A percentile compares a stretch with the other conserved stretches of the same genome.
These are phyloP conservation scores for Aplocera efformata DNA, from an alignment of 2,888 invertebrate genomes.

Conservation along the genomic window DNA sequence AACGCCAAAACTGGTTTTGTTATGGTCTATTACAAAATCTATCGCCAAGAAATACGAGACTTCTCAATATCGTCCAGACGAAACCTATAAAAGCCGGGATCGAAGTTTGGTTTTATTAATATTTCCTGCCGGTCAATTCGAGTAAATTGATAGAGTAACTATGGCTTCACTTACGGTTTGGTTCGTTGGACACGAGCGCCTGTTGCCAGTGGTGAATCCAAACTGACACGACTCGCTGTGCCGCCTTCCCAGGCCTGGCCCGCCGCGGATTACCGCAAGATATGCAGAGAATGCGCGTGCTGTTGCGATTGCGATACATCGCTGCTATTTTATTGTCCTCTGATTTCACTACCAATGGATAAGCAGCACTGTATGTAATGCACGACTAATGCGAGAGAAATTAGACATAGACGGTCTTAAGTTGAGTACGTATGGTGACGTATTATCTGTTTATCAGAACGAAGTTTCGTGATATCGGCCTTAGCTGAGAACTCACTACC, in stretches of 20 bases:
- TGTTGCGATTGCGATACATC: too few relatives aligned
- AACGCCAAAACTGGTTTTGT: constrained; percentile 14
- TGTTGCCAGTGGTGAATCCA: constrained; percentile 20
- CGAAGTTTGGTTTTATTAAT: constrained; percentile 31
- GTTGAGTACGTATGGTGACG: too few relatives aligned
- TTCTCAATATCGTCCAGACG: constrained; percentile 8
- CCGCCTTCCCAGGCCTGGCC: background rate
- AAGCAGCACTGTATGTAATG: too few relatives aligned
- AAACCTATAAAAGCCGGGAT: constrained; percentile 12
- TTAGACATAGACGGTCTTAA: too few relatives aligned
- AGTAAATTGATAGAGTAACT: constrained; percentile 32
- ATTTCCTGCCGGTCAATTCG: constrained; percentile 42
- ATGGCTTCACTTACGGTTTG: constrained; percentile 42
- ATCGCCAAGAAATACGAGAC: constrained; percentile 12
- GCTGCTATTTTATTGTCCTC: too few relatives aligned
- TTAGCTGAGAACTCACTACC: too few relatives aligned
- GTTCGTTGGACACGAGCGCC: constrained; percentile 13
- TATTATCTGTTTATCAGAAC: too few relatives aligned
- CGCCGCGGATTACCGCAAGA: background rate
- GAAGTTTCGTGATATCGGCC: too few relatives aligned
- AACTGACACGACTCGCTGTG: constrained; percentile 18
- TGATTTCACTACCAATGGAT: too few relatives aligned
- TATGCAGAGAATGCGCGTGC: background rate
- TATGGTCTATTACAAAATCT: constrained; percentile 16
- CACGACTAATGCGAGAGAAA: too few relatives aligned